phyloP scores from a whole-genome alignment of 2,888 invertebrate species.

The Actias luna region DNA sequence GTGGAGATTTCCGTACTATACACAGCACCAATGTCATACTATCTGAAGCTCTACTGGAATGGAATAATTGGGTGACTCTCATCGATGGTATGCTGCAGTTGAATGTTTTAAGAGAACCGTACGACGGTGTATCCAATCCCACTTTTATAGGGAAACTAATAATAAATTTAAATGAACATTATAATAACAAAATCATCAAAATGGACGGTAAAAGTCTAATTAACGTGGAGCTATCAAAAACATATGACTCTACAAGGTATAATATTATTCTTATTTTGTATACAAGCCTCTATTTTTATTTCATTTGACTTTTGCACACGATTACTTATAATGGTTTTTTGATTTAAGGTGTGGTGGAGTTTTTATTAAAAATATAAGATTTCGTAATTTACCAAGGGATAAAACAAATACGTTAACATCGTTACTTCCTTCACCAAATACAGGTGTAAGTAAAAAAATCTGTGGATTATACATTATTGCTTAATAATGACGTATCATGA shows the following conservation, averaged over 20 bases:
- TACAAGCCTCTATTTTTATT: background rate
- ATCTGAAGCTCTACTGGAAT: conserved; percentile 62
- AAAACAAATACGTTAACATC: conserved; percentile 23
- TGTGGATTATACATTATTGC: background rate
- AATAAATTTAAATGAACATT: conserved; percentile 34
- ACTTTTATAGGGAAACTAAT: conserved; percentile 49
- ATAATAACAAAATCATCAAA: conserved; percentile 11
- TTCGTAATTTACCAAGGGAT: conserved; percentile 26
- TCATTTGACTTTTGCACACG: background rate
- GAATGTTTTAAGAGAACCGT: conserved; percentile 81
- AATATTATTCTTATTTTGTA: background rate
- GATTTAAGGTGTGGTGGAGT: conserved; percentile 45
- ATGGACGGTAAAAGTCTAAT: conserved; percentile 22
- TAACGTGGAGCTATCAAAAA: conserved; percentile 25
- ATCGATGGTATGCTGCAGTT: conserved; percentile 93
- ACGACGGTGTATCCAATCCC: conserved; percentile 83
- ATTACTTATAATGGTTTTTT: background rate
- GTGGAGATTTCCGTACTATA: conserved; percentile 46
- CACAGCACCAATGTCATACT: conserved; percentile 28
- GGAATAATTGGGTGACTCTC: conserved; percentile 91
- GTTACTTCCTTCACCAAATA: conserved; percentile 30
- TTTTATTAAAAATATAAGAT: conserved; percentile 31
- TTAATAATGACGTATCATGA: too few species aligned
- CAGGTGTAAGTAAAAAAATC: conserved; percentile 11
- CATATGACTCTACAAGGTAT: conserved; percentile 32